Evolutionary conservation across 2,113 vertebrate species (phyloP).

Genomic region (Hucho hucho): DNA sequence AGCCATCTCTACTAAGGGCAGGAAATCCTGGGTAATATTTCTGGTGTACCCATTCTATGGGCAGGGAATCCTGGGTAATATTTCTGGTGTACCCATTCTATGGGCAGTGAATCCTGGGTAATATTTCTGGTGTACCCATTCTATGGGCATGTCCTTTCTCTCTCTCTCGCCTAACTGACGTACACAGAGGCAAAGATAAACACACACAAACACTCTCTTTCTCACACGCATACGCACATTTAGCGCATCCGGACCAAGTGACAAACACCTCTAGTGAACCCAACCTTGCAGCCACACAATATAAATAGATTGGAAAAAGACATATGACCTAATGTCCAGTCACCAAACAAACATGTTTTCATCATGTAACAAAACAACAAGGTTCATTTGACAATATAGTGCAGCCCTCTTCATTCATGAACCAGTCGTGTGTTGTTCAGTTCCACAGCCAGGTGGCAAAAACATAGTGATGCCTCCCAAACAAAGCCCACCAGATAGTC

Average conservation of each 20-base stretch:
- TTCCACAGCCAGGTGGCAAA: neutral
- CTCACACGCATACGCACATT: conserved; percentile 31
- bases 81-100: conserved; percentile 27
- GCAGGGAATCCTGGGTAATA: too few relatives aligned
- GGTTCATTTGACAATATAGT: too few relatives aligned
- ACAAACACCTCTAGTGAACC: neutral
- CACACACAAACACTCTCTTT: conserved; percentile 9
- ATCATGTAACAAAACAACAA: conserved; percentile 9
- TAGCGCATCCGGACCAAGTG: conserved; percentile 29
- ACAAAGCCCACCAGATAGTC: neutral
- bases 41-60: conserved; percentile 23
- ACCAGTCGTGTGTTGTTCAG: neutral
- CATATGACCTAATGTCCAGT: conserved; percentile 21
- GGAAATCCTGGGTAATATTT: conserved; percentile 14
- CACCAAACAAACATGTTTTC: conserved; percentile 14
- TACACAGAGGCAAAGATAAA: conserved; percentile 2
- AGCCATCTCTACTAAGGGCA: conserved; percentile 25
- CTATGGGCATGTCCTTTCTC: conserved; percentile 31
- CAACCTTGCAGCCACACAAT: conserved; percentile 41
- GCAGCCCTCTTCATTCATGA: neutral
- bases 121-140: conserved; percentile 18
- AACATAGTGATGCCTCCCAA: neutral
- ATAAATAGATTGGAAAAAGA: conserved; percentile 51
- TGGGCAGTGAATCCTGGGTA: conserved; percentile 14
- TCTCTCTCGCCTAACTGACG: conserved; percentile 9